Conservation (phyloP, 2,113 vertebrate genomes). For the Entelurus aequoreus region DNA sequence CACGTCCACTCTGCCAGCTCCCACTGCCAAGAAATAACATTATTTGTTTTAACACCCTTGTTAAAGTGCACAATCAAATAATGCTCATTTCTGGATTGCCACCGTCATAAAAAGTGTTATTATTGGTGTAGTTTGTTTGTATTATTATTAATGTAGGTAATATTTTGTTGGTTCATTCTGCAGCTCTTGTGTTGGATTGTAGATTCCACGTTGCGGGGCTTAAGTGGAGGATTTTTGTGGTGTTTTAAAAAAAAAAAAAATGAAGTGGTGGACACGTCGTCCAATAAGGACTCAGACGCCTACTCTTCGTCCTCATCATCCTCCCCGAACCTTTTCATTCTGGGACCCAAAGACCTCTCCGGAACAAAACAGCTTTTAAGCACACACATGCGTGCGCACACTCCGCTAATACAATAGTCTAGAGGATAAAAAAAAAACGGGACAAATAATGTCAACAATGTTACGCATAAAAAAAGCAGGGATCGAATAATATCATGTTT, state of each 20-base stretch:
- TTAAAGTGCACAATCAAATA: neutral
- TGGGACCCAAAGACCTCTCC: slow-evolving; percentile 62
- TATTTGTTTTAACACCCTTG: slow-evolving; percentile 9
- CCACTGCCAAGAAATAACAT: slow-evolving; percentile 31
- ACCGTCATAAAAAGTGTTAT: neutral
- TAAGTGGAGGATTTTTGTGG: too few species aligned
- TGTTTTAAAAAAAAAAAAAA: slow-evolving; percentile 6
- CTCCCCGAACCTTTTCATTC: slow-evolving; percentile 55
- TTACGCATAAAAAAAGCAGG: neutral
- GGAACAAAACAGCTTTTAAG: slow-evolving; percentile 71
- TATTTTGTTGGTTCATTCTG: too few species aligned
- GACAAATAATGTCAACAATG: neutral
- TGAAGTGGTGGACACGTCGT: slow-evolving; percentile 49
- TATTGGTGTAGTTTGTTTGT: neutral
- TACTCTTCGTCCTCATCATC: slow-evolving; percentile 48
- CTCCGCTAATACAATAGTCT: neutral
- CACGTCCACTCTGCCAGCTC: slow-evolving; percentile 32
- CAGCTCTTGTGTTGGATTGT: too few species aligned
- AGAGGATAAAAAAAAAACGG: neutral
- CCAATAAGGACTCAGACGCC: slow-evolving; percentile 61
- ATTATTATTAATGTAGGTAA: too few species aligned
- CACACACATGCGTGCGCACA: too few species aligned
- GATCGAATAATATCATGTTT: neutral
- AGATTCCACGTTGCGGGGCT: too few species aligned
- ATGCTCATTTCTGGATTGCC: neutral